Base-by-base conservation (phyloP, 1,140 invertebrate species). In the Ips typographus region DNA sequence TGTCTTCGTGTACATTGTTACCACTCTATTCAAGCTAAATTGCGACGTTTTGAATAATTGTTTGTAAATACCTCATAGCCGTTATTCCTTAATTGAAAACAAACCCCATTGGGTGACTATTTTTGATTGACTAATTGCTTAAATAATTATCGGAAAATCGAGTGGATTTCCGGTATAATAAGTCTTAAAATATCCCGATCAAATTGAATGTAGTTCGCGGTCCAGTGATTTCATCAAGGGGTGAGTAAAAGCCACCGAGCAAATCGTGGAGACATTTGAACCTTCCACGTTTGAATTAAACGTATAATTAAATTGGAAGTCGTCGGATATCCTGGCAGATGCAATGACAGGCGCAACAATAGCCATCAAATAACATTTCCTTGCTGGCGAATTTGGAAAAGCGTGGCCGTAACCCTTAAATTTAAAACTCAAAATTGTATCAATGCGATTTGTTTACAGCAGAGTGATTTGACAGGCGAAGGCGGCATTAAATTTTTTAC, bases 281-380 rank as follows among this genome's bases (percentile, higher is more conserved):
- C 51, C 55, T 51, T 60, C 65, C 65, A 51, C 47, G 65, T 68
- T 49, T 68, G 65, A 60, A 68, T 68, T 68, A 60, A 68, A 68
- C 56, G 65, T 60, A 68, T 68, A 77, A 77, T 77, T 77, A 76
- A 77, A 77, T 77, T 77, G 75, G 74, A 73, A 72, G 71, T 73
- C 72, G 75, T 75, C 75, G 74, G 75, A 77, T 76, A 74, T 77
- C 73, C 75, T 71, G 75, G 74, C 76, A 75, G 73, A 77, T 75
- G 74, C 75, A 73, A 66, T 70, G 69, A 74, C 68, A 71, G 70
- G 71, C 70, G 42, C 71, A 60, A 77, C 74, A 77, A 77, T 74
- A 71, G 70, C 64, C 72, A 72, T 75, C 73, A 75, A 71, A 71
- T 71, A 70, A 72, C 71, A 75, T 73, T 76, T 77, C 76, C 74